phyloP scores from a whole-genome alignment of 2,113 vertebrate species.

The Elanoides forficatus region DNA sequence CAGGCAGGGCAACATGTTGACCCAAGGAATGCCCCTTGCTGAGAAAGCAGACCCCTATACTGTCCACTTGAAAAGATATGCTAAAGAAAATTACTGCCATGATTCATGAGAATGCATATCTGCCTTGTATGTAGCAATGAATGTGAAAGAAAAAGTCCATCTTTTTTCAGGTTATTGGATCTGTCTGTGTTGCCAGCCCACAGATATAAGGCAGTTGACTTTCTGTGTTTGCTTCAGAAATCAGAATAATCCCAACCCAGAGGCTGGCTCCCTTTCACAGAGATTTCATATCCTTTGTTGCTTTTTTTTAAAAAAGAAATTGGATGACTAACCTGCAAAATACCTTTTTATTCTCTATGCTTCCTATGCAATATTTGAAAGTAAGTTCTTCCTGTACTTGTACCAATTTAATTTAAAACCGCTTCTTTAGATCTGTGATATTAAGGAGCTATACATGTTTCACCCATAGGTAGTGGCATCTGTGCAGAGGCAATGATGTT shows the following conservation, averaged over 20 bases:
- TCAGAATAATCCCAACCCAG: background rate
- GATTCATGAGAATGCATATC: background rate
- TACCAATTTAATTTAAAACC: background rate
- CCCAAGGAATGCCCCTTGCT: background rate
- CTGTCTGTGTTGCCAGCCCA: background rate
- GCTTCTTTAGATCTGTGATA: background rate
- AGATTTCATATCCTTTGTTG: background rate
- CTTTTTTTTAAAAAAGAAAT: background rate
- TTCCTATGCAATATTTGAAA: background rate
- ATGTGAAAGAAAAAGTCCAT: background rate
- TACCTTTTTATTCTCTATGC: background rate
- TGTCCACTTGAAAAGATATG: background rate
- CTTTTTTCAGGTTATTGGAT: background rate
- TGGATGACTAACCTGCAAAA: background rate
- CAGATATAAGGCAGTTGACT: background rate
- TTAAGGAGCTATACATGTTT: background rate
- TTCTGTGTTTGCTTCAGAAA: background rate
- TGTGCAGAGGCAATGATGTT: background rate
- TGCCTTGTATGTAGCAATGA: background rate
- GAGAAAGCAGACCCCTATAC: background rate
- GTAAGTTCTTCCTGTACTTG: background rate
- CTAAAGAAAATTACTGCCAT: background rate
- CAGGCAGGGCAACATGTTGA: background rate
- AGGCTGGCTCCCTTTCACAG: background rate
- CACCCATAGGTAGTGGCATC: background rate